Evolutionary conservation across 2,888 invertebrate genomes (phyloP), one percentile per base, ranked within the genome.

Genomic region (Syrista parreyssii): DNA sequence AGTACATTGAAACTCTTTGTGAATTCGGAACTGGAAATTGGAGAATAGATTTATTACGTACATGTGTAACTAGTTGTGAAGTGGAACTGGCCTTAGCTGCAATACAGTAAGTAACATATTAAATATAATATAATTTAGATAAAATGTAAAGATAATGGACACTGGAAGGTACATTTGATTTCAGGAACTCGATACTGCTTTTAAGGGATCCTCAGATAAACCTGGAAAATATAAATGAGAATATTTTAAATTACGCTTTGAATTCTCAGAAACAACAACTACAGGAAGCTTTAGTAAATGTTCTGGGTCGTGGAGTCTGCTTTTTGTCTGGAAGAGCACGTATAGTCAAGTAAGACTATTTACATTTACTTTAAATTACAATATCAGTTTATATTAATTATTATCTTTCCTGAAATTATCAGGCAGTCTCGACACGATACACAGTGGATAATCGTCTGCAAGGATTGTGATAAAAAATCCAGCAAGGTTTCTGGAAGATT

Each of bases 251-350:
- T 73, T 88, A 89, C 68, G 89, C 89, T 0, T 83, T 87, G 12
- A 79, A 82, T 35, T 84, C 84, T 1, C 84, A 87, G 12, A 82
- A 84, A 9, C 55, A 81, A 33, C 75, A 81, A 40, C 79, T 90
- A 36, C 85, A 86, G 11, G 84, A 87, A 78, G 85, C 85, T 9
- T 83, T 91, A 40, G 87, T 86, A 6, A 81, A 79, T 73, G 79
- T 83, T 32, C 80, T 91, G 31, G 88, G 90, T 6, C 83, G 82
- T n/a, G 78, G 89, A n/a, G 84, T 86, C 76, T 91, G 91, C 78
- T 79, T 89, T 32, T 77, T 85, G n/a, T 88, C 90, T 11, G 86
- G 85, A 75, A 79, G 79, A 55, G 89, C 85, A 31, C 82, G 69
- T 12, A 12, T 79, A 31, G 68, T 33, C 23, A 79, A 68, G 79